phyloP scores from a whole-genome alignment of 2,113 vertebrate genomes.

The Oenanthe oenanthe region DNA sequence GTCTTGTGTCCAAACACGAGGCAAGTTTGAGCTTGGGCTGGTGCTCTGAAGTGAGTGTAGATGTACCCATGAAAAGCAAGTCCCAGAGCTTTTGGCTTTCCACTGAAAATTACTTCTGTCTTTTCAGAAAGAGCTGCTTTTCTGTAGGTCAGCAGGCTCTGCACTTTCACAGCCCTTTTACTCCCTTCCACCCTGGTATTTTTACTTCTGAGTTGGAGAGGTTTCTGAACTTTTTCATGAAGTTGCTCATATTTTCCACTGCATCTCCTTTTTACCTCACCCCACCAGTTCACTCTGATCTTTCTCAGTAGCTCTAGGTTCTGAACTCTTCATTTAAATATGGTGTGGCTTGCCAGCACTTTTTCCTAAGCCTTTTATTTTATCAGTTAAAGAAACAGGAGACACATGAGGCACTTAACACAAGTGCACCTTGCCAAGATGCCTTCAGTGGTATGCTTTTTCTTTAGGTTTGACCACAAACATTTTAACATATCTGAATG shows the following conservation, averaged over 20 bases:
- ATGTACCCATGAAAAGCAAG: neutral
- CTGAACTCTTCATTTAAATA: constrained; percentile 37
- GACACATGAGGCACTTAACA: neutral
- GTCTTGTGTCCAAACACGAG: constrained; percentile 32
- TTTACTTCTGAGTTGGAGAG: neutral
- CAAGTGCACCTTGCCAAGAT: neutral
- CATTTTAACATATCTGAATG: neutral
- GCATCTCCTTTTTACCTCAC: neutral
- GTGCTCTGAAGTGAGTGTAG: neutral
- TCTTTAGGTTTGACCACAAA: neutral
- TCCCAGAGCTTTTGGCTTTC: neutral
- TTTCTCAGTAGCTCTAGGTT: constrained; percentile 18
- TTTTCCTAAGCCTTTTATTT: constrained; percentile 21
- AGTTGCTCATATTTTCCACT: constrained; percentile 35
- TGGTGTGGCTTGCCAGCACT: neutral
- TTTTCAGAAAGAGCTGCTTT: neutral
- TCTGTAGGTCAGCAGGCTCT: neutral
- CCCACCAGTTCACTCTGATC: neutral
- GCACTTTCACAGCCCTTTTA: neutral
- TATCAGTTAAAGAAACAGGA: constrained; percentile 37
- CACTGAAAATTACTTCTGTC: neutral
- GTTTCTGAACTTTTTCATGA: constrained; percentile 5
- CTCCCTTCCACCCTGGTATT: neutral
- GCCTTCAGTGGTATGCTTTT: neutral
- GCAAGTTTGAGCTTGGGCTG: constrained; percentile 29